Evolutionary conservation across 64 coral and sea anemone species (phyloP).

Genomic region (Stylophora pistillata): DNA sequence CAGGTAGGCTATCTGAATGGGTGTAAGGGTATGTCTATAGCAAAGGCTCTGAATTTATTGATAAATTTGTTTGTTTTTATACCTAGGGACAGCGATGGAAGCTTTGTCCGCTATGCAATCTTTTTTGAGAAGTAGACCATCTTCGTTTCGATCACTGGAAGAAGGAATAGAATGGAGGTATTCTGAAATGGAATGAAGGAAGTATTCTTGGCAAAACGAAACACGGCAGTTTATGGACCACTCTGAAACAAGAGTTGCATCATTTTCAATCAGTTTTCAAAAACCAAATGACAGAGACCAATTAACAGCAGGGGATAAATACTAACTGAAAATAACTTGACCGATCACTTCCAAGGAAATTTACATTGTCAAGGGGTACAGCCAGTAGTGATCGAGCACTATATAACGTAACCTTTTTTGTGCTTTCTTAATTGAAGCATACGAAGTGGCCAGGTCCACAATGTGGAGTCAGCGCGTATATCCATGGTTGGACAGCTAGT

Average conservation of each 20-base stretch:
- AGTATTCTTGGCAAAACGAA: too few species aligned
- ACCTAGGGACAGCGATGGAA: constrained; percentile 92
- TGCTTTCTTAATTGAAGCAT: constrained; percentile 46
- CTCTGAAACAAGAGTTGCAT: too few species aligned
- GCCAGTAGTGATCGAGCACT: too few species aligned
- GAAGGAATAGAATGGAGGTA: constrained; percentile 99
- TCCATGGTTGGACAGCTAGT: constrained; percentile 91
- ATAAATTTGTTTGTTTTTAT: not conserved
- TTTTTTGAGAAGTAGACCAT: constrained; percentile 89
- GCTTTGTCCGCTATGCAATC: constrained; percentile 91
- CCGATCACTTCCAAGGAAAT: too few species aligned
- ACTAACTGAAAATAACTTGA: too few species aligned
- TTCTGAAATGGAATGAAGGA: not conserved
- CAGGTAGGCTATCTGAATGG: not conserved
- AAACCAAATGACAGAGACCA: too few species aligned
- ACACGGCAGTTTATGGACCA: too few species aligned
- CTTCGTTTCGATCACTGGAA: constrained; percentile 81
- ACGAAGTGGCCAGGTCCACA: constrained; percentile 90
- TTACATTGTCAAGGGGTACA: too few species aligned
- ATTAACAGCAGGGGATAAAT: too few species aligned
- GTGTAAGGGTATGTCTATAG: not conserved
- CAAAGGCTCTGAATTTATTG: not conserved
- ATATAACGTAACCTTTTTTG: not conserved
- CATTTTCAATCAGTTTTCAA: too few species aligned
- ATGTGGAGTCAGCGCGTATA: constrained; percentile 92